Conservation (phyloP, 2,797 vertebrate species). For the Limnodromus scolopaceus region DNA sequence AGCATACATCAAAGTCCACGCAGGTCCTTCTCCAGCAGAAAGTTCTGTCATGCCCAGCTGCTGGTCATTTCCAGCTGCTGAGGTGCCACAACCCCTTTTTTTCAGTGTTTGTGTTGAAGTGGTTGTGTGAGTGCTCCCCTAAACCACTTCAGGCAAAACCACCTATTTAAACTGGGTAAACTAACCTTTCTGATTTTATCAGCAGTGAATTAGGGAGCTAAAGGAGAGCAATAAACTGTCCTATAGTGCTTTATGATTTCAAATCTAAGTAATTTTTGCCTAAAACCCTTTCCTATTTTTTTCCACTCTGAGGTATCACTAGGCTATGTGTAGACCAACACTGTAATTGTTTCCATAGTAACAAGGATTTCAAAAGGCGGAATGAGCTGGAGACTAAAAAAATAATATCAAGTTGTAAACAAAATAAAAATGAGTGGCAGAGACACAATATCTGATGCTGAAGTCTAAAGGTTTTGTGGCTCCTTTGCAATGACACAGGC, state of each 20-base stretch:
- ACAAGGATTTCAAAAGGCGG: constrained; percentile 23
- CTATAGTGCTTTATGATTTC: neutral
- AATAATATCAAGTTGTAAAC: neutral
- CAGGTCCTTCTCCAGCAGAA: neutral
- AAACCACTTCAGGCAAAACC: neutral
- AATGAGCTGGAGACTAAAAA: neutral
- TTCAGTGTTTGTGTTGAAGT: neutral
- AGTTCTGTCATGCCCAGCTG: neutral
- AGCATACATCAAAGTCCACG: neutral
- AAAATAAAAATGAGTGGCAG: neutral
- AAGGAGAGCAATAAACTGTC: neutral
- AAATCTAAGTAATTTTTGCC: neutral
- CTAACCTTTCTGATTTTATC: neutral
- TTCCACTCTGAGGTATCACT: neutral
- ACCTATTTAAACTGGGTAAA: neutral
- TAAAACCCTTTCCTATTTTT: neutral
- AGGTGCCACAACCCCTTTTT: neutral
- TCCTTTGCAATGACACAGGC: neutral
- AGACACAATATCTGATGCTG: neutral
- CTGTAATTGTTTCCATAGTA: constrained; percentile 59
- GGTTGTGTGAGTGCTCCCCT: neutral
- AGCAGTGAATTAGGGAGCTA: neutral
- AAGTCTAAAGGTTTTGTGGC: neutral
- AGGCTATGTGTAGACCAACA: neutral
- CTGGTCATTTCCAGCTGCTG: neutral